Base-by-base conservation (phyloP, 2,797 vertebrate species). In the Chloroceryle amazona region DNA sequence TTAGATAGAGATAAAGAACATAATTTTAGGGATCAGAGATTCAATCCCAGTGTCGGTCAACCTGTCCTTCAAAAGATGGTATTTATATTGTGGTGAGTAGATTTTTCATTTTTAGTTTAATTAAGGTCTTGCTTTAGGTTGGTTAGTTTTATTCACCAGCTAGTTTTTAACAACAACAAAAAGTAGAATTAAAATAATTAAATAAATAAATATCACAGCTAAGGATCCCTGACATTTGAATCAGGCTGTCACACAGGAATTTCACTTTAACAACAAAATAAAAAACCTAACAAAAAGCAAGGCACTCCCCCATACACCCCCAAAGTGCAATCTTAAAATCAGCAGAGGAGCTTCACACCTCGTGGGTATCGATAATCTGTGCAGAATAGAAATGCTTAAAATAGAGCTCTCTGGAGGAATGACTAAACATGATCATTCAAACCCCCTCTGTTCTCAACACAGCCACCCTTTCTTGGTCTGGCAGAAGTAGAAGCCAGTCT, bases 321-420 rank as follows among this genome's bases (percentile, higher is more conserved):
- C 41, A 74, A 63, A 47, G 13, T 44, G 14, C 61, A 87, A 49
- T 28, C 61, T 20, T 74, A n/a, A 95, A 93, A 88, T 84, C 51
- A 96, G 75, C 70, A 83, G 85, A 89, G 70, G 46, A 95, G 55
- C 90, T 94, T 96, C 80, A 82, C 62, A 87, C 76, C 70, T 79
- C 6, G 0, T 82, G 68, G 63, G 79, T 93, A 96, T 52, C 0
- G 0, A 82, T 61, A 67, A 88, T 52, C 89, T 89, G 83, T 57
- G 81, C 31, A 65, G 85, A 97, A 92, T 11, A 83, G 86, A 67
- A 92, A 86, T 33, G 96, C 83, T 96, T 90, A 91, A 97, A 97
- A 98, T 42, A 97, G 96, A 96, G 62, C 31, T 96, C 80, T 95
- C 95, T 44, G 51, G 76, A 95, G 74, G 74, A 95, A 97, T 92